Conservation (phyloP, 2,113 vertebrate genomes). For the Bujurquina vittata region DNA sequence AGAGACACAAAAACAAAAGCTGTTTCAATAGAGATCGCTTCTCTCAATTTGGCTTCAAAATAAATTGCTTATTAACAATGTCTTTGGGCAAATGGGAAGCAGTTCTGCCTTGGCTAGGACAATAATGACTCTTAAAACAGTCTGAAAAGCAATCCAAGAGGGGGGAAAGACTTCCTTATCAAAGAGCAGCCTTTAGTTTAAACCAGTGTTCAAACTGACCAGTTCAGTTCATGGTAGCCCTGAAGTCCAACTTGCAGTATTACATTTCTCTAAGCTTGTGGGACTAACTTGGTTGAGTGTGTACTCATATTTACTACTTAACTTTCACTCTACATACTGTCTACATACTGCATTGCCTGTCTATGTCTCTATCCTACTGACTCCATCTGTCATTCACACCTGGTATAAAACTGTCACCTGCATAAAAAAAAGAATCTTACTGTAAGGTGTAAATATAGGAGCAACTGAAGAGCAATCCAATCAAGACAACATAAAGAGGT, state of each 20-base stretch:
- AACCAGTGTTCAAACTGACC: conserved; percentile 15
- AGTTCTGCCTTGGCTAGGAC: conserved; percentile 40
- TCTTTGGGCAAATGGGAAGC: conserved; percentile 58
- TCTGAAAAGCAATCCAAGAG: conserved; percentile 36
- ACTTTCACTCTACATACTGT: background rate
- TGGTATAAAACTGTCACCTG: background rate
- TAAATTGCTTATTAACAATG: conserved; percentile 72
- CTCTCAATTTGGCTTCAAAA: conserved; percentile 69
- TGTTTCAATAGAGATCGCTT: conserved; percentile 52
- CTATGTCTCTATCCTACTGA: background rate
- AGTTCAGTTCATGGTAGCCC: background rate
- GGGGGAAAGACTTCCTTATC: conserved; percentile 18
- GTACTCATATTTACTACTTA: background rate
- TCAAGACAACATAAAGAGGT: conserved; percentile 15
- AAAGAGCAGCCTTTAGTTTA: conserved; percentile 39
- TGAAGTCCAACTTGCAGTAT: background rate
- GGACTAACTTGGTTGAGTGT: background rate
- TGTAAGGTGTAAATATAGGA: background rate
- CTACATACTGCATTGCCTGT: background rate
- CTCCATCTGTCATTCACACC: background rate
- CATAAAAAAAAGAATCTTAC: background rate
- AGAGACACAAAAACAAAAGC: conserved; percentile 70
- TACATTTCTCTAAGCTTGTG: background rate
- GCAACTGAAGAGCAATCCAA: conserved; percentile 10
- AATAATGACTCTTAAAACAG: conserved; percentile 60